Conservation (phyloP, 2,888 invertebrate genomes). For the Meliscaeva auricollis region DNA sequence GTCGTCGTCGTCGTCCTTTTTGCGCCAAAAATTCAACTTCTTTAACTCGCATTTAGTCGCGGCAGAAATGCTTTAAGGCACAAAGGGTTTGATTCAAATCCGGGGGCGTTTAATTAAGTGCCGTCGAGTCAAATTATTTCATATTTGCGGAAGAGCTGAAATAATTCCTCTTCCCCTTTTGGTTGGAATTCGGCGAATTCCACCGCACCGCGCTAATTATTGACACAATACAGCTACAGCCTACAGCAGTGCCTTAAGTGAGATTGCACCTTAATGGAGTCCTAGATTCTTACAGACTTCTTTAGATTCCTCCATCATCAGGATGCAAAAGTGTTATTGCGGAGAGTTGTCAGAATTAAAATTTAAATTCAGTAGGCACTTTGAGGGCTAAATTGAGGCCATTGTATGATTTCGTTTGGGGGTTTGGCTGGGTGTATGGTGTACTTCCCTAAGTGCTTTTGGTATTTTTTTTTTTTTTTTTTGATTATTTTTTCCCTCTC, state of each 20-base stretch:
- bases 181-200: slow-evolving; percentile 54
- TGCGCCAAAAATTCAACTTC: slow-evolving; percentile 5
- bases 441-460: slow-evolving; percentile 34
- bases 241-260: slow-evolving; percentile 26
- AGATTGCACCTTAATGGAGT: slow-evolving; percentile 54
- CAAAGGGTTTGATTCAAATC: slow-evolving; percentile 56
- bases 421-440: neutral
- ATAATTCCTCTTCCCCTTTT: slow-evolving; percentile 47
- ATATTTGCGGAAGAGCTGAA: slow-evolving; percentile 65
- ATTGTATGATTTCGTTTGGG: slow-evolving; percentile 60
- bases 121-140: slow-evolving; percentile 73
- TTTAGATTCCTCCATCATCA: neutral
- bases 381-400: slow-evolving; percentile 61
- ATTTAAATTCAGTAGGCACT: slow-evolving; percentile 67
- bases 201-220: slow-evolving; percentile 58
- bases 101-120: slow-evolving; percentile 73
- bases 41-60: slow-evolving; percentile 24
- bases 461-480: slow-evolving; percentile 12
- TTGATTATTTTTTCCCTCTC: too few species aligned
- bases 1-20: neutral
- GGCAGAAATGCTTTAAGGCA: slow-evolving; percentile 16
- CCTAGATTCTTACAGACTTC: slow-evolving; percentile 4
- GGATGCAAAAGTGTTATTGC: neutral
- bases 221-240: slow-evolving; percentile 40
- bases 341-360: slow-evolving; percentile 40